Evolutionary conservation across 1,140 invertebrate genomes (phyloP).

Genomic region (Platorchestia sp.): DNA sequence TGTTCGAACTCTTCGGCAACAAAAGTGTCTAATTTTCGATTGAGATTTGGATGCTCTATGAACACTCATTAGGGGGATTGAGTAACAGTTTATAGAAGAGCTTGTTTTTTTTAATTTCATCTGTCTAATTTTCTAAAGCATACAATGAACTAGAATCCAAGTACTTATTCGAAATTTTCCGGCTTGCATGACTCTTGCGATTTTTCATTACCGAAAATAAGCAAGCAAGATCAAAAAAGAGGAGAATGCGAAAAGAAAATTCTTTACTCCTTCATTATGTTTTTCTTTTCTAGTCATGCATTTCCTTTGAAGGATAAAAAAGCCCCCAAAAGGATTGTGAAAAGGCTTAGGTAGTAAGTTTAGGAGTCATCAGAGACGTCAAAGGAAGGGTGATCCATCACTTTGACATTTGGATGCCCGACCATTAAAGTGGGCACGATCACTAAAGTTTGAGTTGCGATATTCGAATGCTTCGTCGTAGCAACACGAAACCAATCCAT

Average conservation of each 20-base stretch:
- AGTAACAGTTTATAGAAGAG: not conserved
- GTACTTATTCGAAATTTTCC: not conserved
- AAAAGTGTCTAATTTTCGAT: conserved; percentile 11
- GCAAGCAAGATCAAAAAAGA: not conserved
- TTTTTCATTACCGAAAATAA: not conserved
- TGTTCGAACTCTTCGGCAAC: not conserved
- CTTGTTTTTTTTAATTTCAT: not conserved
- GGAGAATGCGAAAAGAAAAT: conserved; percentile 15
- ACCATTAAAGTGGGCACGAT: conserved; percentile 51
- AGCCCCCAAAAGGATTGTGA: conserved; percentile 33
- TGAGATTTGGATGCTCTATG: not conserved
- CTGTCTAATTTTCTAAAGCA: not conserved
- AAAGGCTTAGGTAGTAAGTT: conserved; percentile 51
- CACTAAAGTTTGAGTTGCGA: conserved; percentile 47
- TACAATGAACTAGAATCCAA: not conserved
- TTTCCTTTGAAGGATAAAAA: conserved; percentile 35
- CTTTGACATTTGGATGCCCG: conserved; percentile 54
- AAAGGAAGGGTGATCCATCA: conserved; percentile 54
- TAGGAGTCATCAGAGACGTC: conserved; percentile 53
- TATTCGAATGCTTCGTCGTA: conserved; percentile 25
- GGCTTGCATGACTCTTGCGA: not conserved
- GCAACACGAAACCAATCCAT: conserved; percentile 46
- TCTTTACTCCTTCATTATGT: not conserved
- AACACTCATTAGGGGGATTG: not conserved
- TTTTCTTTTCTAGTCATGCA: conserved; percentile 34